Conservation (phyloP, 2,113 vertebrate species). For the Myxocyprinus asiaticus region DNA sequence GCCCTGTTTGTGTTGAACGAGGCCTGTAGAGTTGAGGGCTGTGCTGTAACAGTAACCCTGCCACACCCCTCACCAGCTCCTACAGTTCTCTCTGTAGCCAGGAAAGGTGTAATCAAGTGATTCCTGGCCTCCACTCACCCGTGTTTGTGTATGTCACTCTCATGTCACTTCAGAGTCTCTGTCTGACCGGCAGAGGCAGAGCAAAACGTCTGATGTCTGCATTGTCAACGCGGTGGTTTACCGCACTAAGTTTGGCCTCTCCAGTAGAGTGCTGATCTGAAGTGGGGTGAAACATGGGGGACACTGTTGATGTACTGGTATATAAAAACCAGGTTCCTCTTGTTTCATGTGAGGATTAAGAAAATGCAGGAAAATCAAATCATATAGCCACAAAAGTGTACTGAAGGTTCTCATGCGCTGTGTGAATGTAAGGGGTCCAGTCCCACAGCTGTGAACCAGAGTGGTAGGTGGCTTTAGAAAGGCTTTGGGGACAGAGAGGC, state of each 20-base stretch:
- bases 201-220: slow-evolving; percentile 28
- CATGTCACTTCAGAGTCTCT: slow-evolving; percentile 32
- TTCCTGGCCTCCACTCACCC: slow-evolving; percentile 27
- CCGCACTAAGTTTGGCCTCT: slow-evolving; percentile 34
- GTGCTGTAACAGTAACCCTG: slow-evolving; percentile 41
- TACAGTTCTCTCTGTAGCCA: not conserved
- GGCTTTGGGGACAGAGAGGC: slow-evolving; percentile 49
- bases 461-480: slow-evolving; percentile 54
- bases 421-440: slow-evolving; percentile 45
- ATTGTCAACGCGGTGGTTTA: slow-evolving; percentile 26
- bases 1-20: slow-evolving; percentile 69
- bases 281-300: slow-evolving; percentile 10
- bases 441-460: slow-evolving; percentile 50
- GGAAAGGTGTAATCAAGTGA: slow-evolving; percentile 22
- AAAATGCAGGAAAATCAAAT: slow-evolving; percentile 6
- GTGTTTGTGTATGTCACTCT: slow-evolving; percentile 54
- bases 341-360: not conserved
- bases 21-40: slow-evolving; percentile 49
- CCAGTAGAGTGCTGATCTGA: slow-evolving; percentile 24
- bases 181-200: not conserved
- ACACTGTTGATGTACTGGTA: slow-evolving; percentile 20
- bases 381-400: not conserved
- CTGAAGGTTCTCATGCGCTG: slow-evolving; percentile 39
- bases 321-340: slow-evolving; percentile 12
- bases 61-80: slow-evolving; percentile 19